These are phyloP conservation scores for Philypnodon macrostomus DNA, from an alignment of 2,797 vertebrate species.

Conservation along the genomic window DNA sequence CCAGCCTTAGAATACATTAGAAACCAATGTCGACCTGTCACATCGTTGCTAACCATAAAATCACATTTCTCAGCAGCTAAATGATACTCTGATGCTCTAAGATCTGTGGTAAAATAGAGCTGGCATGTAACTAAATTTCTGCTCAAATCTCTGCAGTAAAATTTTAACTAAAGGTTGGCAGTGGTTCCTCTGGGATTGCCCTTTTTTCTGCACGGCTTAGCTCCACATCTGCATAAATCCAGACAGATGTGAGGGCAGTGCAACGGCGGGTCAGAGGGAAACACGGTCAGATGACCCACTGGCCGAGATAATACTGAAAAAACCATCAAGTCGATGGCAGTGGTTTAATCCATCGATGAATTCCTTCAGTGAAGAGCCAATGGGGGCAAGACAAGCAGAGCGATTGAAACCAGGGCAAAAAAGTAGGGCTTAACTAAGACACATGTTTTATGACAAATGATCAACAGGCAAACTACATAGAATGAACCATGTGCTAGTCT, in stretches of 20 bases:
- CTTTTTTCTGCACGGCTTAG: background rate
- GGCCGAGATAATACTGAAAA: conserved; percentile 35
- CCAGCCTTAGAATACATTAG: too few relatives aligned
- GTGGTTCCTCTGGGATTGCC: background rate
- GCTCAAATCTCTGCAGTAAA: background rate
- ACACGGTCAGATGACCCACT: conserved; percentile 43
- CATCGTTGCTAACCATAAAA: background rate
- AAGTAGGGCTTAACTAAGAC: conserved; percentile 38
- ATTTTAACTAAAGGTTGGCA: background rate
- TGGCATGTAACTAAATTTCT: background rate
- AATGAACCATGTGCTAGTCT: too few relatives aligned
- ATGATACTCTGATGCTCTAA: background rate
- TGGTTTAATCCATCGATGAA: conserved; percentile 51
- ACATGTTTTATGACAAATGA: background rate
- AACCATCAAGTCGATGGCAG: conserved; percentile 10
- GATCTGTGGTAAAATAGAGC: background rate
- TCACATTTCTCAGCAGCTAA: background rate
- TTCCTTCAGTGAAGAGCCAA: conserved; percentile 42
- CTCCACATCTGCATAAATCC: background rate
- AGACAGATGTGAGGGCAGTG: conserved; percentile 33
- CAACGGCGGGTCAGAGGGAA: conserved; percentile 19
- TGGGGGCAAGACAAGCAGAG: conserved; percentile 13
- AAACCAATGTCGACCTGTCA: too few relatives aligned
- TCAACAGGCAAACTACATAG: too few relatives aligned
- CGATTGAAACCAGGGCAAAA: conserved; percentile 34